Percentiles rank a stretch among this genome's conserved stretches.
Conservation (phyloP, 1,140 invertebrate genomes). For the Aphaenogaster ashmeadi region DNA sequence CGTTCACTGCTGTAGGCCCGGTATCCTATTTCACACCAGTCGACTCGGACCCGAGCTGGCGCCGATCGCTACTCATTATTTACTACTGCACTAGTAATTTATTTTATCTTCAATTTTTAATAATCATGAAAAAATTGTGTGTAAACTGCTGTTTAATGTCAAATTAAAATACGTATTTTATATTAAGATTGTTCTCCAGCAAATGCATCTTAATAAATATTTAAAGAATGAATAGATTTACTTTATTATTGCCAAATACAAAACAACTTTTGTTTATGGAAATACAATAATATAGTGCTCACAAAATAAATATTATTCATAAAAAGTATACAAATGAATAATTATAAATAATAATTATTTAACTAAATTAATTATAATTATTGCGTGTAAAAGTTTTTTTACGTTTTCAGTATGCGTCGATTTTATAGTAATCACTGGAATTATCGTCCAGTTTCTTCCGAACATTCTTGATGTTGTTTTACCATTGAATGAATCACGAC, state of each 20-base stretch:
- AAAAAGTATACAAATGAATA: background rate
- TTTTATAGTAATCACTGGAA: background rate
- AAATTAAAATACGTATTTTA: background rate
- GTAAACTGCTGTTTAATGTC: background rate
- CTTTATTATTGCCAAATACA: background rate
- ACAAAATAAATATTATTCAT: background rate
- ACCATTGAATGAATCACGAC: slow-evolving; percentile 34
- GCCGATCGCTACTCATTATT: no score
- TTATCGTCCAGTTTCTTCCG: background rate
- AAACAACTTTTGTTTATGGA: background rate
- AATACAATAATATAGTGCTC: background rate
- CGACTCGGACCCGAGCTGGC: no score
- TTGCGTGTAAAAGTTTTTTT: background rate
- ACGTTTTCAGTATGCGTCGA: background rate
- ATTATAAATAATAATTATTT: no score
- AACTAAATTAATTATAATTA: background rate
- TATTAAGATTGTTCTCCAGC: background rate
- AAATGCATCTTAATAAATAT: background rate
- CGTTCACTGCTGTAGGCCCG: no score
- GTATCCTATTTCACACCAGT: no score
- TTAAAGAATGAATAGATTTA: background rate
- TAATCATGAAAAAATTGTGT: no score
- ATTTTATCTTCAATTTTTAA: no score
- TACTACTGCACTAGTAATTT: no score
- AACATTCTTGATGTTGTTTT: slow-evolving; percentile 21